A percentile compares a stretch with the other conserved stretches of the same genome.
Conservation (phyloP, 2,113 vertebrate species). For the Strix aluco region DNA sequence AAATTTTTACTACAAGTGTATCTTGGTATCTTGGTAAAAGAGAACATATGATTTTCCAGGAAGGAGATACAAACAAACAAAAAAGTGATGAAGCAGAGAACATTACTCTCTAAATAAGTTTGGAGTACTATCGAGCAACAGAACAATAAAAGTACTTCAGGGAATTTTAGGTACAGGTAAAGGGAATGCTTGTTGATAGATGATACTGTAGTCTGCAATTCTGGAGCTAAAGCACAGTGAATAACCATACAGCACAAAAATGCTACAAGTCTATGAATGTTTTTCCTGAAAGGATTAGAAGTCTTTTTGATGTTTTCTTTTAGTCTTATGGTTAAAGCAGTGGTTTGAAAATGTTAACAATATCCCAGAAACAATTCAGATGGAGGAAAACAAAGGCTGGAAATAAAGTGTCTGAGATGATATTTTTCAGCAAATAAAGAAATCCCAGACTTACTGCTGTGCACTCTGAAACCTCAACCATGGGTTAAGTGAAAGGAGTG, state of each 20-base stretch:
- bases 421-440: background rate
- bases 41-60: background rate
- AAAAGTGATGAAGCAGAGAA: background rate
- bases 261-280: background rate
- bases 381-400: background rate
- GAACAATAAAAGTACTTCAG: background rate
- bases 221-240: background rate
- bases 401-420: background rate
- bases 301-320: background rate
- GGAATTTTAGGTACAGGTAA: background rate
- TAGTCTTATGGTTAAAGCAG: background rate
- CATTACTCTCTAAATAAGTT: background rate
- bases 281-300: background rate
- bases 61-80: background rate
- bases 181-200: background rate
- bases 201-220: background rate
- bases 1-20: too few species aligned
- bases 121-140: background rate
- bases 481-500: background rate
- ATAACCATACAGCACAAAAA: background rate
- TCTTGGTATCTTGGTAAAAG: background rate
- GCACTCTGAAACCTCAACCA: too few species aligned
- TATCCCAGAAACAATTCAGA: background rate
- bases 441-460: background rate
- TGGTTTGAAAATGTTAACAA: background rate